phyloP scores from a whole-genome alignment of 2,888 invertebrate genomes.

The Agrotis ipsilon region DNA sequence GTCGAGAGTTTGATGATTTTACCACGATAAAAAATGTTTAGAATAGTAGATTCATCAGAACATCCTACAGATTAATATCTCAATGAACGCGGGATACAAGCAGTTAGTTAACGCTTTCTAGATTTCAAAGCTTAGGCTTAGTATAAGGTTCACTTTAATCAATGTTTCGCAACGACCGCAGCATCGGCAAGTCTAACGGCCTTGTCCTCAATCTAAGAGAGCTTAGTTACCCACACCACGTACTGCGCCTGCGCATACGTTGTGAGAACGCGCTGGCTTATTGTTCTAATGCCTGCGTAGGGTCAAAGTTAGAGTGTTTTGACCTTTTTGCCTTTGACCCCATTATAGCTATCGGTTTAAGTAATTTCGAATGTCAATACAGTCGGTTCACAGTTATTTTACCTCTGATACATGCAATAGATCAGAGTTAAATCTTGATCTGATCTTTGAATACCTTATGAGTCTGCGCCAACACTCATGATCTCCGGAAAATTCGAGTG shows the following conservation, averaged over 20 bases:
- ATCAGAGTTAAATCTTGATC: too few species aligned
- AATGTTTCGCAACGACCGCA: slow-evolving; percentile 71
- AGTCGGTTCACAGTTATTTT: background rate
- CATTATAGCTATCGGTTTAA: background rate
- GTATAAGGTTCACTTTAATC: slow-evolving; percentile 54
- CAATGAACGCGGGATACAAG: background rate
- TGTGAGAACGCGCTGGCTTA: slow-evolving; percentile 14
- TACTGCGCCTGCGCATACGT: slow-evolving; percentile 25
- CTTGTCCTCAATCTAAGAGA: slow-evolving; percentile 76
- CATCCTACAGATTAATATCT: background rate
- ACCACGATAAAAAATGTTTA: too few species aligned
- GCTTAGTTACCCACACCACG: slow-evolving; percentile 64
- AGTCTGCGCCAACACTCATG: too few species aligned
- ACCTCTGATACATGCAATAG: too few species aligned
- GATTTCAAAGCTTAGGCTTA: slow-evolving; percentile 48
- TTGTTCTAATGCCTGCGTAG: slow-evolving; percentile 28
- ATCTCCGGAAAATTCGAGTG: too few species aligned
- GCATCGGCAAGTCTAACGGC: slow-evolving; percentile 64
- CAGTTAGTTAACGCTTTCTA: background rate
- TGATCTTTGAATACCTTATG: too few species aligned
- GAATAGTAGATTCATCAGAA: too few species aligned
- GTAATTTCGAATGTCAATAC: background rate
- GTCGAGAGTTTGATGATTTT: too few species aligned
- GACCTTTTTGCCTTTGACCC: slow-evolving; percentile 25
- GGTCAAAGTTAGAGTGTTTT: slow-evolving; percentile 3